Evolutionary conservation across 2,888 invertebrate genomes (phyloP).

Genomic region (Latrodectus elegans): DNA sequence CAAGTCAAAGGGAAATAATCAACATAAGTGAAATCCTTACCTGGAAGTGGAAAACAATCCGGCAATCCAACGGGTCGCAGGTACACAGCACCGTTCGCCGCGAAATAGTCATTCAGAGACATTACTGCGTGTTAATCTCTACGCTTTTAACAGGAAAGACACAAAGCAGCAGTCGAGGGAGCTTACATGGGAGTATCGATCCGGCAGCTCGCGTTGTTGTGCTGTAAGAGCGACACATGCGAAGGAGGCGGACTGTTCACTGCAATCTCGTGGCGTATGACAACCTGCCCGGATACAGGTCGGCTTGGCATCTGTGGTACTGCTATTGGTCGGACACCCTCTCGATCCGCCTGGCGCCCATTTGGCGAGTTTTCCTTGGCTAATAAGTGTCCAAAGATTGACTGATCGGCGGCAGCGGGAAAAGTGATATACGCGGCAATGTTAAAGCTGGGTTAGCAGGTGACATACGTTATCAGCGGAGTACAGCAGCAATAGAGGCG

Average conservation of each 20-base stretch:
- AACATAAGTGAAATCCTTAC: constrained; percentile 12
- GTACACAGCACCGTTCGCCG: constrained; percentile 62
- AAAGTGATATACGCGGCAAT: constrained; percentile 10
- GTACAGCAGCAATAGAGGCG: background rate
- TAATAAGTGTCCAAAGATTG: constrained; percentile 31
- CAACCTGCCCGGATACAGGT: constrained; percentile 44
- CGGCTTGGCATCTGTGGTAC: constrained; percentile 38
- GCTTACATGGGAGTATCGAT: constrained; percentile 30
- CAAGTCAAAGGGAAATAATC: background rate
- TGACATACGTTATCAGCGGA: constrained; percentile 30
- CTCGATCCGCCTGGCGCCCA: constrained; percentile 22
- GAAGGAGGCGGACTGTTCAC: constrained; percentile 3
- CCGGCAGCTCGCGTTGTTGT: background rate
- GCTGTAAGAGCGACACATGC: background rate
- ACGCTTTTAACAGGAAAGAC: constrained; percentile 27
- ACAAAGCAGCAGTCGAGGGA: background rate
- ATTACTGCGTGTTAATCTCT: constrained; percentile 30
- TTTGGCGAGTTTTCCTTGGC: constrained; percentile 40
- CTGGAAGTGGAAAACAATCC: constrained; percentile 62
- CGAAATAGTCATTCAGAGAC: constrained; percentile 64
- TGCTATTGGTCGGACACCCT: constrained; percentile 32
- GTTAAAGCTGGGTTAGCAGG: constrained; percentile 28
- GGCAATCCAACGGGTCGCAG: constrained; percentile 59
- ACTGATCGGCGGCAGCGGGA: constrained; percentile 30
- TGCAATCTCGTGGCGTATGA: background rate